Percentiles rank a stretch among this genome's conserved stretches.
These are phyloP conservation scores for Caenorhabditis inopinata DNA, from an alignment of 1,140 invertebrate species.

Conservation along the genomic window DNA sequence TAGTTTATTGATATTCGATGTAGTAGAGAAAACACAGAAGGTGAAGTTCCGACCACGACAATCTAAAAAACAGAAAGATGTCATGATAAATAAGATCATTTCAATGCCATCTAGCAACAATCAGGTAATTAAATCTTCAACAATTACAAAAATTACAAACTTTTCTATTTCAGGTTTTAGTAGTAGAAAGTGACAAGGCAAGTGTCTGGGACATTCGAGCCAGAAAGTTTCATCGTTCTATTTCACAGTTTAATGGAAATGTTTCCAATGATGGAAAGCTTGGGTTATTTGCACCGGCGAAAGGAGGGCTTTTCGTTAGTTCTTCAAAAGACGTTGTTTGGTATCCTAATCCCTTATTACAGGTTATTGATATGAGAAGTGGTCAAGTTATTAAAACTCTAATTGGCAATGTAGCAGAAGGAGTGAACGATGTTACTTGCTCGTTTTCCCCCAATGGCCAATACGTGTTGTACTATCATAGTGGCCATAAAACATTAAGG, in stretches of 20 bases:
- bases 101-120: slow-evolving; percentile 74
- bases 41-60: slow-evolving; percentile 74
- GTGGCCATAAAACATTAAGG: slow-evolving; percentile 75
- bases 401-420: slow-evolving; percentile 84
- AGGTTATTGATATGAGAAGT: slow-evolving; percentile 80
- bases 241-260: slow-evolving; percentile 70
- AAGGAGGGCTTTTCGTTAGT: slow-evolving; percentile 81
- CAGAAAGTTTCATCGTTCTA: slow-evolving; percentile 68
- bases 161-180: slow-evolving; percentile 67
- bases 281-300: slow-evolving; percentile 84
- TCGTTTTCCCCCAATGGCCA: slow-evolving; percentile 89
- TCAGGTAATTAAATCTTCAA: slow-evolving; percentile 23
- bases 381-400: slow-evolving; percentile 79
- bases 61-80: slow-evolving; percentile 74
- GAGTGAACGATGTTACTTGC: slow-evolving; percentile 90
- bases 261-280: slow-evolving; percentile 70
- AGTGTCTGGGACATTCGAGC: slow-evolving; percentile 76
- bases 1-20: slow-evolving; percentile 50
- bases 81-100: slow-evolving; percentile 75
- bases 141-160: no score
- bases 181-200: slow-evolving; percentile 75
- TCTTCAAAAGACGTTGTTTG: background rate
- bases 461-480: slow-evolving; percentile 94
- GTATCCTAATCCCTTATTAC: background rate
- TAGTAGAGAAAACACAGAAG: slow-evolving; percentile 57